A percentile compares a stretch with the other conserved stretches of the same genome.
Conservation (phyloP, 2,113 vertebrate genomes). For the Pelmatolapia mariae region DNA sequence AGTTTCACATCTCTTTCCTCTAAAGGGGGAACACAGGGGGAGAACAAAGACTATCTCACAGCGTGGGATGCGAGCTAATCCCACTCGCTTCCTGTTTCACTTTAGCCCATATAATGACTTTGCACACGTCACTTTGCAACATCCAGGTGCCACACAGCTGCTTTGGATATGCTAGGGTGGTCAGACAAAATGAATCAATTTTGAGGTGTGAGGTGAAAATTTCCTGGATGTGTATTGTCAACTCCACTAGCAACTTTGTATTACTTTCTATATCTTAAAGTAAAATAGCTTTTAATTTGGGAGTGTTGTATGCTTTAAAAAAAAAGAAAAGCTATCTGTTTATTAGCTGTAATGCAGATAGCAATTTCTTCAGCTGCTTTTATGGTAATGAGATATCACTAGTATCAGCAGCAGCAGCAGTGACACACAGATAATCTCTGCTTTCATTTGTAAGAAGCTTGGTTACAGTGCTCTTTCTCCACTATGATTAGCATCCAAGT, state of each 20-base stretch:
- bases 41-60: conserved; percentile 53
- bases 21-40: conserved; percentile 47
- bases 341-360: background rate
- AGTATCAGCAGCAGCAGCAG: background rate
- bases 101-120: conserved; percentile 48
- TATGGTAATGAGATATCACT: conserved; percentile 7
- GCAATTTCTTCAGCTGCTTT: background rate
- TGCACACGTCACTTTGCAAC: conserved; percentile 1
- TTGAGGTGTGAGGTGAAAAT: background rate
- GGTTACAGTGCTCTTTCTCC: background rate
- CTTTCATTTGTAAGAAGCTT: background rate
- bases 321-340: background rate
- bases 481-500: background rate
- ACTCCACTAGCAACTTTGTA: background rate
- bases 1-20: conserved; percentile 41
- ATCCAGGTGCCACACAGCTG: conserved; percentile 62
- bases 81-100: conserved; percentile 56
- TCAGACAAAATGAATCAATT: background rate
- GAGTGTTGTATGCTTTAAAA: background rate
- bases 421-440: background rate
- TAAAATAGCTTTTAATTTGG: background rate
- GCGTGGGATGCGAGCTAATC: conserved; percentile 11
- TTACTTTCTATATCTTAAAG: background rate
- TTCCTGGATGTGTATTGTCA: background rate
- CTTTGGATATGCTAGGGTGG: conserved; percentile 33